Evolutionary conservation across 2,888 invertebrate species (phyloP).

Genomic region (Spodoptera littoralis): DNA sequence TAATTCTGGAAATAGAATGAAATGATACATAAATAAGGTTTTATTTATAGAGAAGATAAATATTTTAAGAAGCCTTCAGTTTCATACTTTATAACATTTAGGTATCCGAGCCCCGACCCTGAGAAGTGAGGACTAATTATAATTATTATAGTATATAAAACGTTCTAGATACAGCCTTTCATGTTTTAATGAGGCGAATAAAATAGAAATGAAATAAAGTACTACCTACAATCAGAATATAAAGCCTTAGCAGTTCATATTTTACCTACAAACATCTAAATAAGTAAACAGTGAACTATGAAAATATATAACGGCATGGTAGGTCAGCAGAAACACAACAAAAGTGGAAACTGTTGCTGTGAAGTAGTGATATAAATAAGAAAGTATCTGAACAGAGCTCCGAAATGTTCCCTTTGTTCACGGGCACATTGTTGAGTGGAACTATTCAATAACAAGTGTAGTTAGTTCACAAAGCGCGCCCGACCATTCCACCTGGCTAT

Average conservation of each 20-base stretch:
- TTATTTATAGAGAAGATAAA: not conserved
- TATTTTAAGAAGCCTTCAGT: not conserved
- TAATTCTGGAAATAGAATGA: constrained; percentile 14
- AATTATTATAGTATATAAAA: too few species aligned
- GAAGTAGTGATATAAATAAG: constrained; percentile 54
- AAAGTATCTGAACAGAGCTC: constrained; percentile 52
- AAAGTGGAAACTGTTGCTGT: constrained; percentile 42
- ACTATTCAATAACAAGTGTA: constrained; percentile 73
- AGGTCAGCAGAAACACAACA: constrained; percentile 41
- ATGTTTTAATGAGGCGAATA: too few species aligned
- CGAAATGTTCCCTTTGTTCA: constrained; percentile 62
- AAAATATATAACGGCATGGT: constrained; percentile 40
- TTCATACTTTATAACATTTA: too few species aligned
- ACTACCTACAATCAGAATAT: too few species aligned
- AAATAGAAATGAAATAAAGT: too few species aligned
- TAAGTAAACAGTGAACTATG: constrained; percentile 6
- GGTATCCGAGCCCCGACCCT: too few species aligned
- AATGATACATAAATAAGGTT: constrained; percentile 10
- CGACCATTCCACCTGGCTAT: constrained; percentile 53
- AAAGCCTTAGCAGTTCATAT: too few species aligned
- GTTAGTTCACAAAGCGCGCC: constrained; percentile 54
- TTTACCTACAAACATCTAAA: too few species aligned
- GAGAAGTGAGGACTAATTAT: too few species aligned
- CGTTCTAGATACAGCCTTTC: too few species aligned
- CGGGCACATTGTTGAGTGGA: constrained; percentile 66